Evolutionary conservation across 2,113 vertebrate genomes (phyloP).

Genomic region (Tragulus kanchil): DNA sequence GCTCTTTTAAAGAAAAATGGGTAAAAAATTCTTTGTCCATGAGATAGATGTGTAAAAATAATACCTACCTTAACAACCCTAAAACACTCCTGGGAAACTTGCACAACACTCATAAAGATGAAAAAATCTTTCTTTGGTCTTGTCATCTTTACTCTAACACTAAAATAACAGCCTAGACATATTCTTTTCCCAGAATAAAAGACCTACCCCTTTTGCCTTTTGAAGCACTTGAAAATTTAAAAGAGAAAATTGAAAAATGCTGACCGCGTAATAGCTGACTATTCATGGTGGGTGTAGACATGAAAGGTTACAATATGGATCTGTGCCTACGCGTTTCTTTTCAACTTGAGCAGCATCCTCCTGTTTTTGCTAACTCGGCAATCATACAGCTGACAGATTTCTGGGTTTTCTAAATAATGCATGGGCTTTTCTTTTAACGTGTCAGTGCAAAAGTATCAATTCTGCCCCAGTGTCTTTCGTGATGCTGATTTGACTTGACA

Average conservation of each 20-base stretch:
- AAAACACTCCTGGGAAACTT: conserved; percentile 73
- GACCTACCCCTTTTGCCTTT: conserved; percentile 84
- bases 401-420: conserved; percentile 93
- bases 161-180: conserved; percentile 84
- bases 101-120: conserved; percentile 49
- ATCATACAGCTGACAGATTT: conserved; percentile 92
- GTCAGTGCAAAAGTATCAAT: conserved; percentile 93
- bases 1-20: not conserved
- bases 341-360: conserved; percentile 87
- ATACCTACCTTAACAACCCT: conserved; percentile 58
- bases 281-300: conserved; percentile 87
- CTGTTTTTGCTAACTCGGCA: conserved; percentile 93
- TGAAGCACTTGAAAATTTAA: conserved; percentile 86
- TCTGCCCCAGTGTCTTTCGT: conserved; percentile 89
- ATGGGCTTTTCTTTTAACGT: conserved; percentile 93
- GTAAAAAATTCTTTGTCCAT: conserved; percentile 52
- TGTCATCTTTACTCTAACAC: conserved; percentile 82
- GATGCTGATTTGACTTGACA: conserved; percentile 93
- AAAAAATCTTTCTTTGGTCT: conserved; percentile 76
- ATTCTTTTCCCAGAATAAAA: conserved; percentile 83
- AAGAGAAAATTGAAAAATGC: conserved; percentile 87
- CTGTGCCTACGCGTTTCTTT: conserved; percentile 87
- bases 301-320: conserved; percentile 89
- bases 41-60: conserved; percentile 45
- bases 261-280: conserved; percentile 89